Percentiles rank a stretch among this genome's conserved stretches.
Evolutionary conservation across 2,113 vertebrate species (phyloP).

Genomic region (Symphodus melops): DNA sequence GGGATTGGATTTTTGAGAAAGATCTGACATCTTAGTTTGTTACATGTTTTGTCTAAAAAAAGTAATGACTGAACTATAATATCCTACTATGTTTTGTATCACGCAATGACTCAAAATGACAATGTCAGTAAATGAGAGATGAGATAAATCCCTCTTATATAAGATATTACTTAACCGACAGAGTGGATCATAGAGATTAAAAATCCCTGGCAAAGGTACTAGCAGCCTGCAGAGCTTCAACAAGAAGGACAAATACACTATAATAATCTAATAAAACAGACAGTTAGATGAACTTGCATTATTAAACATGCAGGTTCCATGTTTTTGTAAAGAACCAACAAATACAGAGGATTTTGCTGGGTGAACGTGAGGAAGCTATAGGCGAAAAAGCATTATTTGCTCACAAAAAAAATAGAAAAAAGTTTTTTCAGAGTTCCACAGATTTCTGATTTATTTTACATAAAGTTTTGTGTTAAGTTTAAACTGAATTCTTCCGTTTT

Average conservation of each 20-base stretch:
- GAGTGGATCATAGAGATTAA: slow-evolving; percentile 43
- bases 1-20: background rate
- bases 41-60: background rate
- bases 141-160: slow-evolving; percentile 55
- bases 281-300: background rate
- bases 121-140: slow-evolving; percentile 15
- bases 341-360: background rate
- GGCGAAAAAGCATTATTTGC: too few species aligned
- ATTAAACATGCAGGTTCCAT: background rate
- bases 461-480: background rate
- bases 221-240: slow-evolving; percentile 16
- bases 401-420: too few species aligned
- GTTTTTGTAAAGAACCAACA: background rate
- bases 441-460: too few species aligned
- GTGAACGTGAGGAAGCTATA: too few species aligned
- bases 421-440: too few species aligned
- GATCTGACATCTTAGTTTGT: background rate
- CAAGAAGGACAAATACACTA: background rate
- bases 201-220: slow-evolving; percentile 24
- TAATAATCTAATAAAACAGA: background rate
- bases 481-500: background rate
- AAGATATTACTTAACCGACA: slow-evolving; percentile 59
- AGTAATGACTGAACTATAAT: background rate
- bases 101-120: slow-evolving; percentile 6
- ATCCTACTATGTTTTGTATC: background rate